A percentile compares a stretch with the other conserved stretches of the same genome.
Evolutionary conservation across 53 echinoderm and acorn worm genomes (phyloP).

Genomic region (Henricia sp.): DNA sequence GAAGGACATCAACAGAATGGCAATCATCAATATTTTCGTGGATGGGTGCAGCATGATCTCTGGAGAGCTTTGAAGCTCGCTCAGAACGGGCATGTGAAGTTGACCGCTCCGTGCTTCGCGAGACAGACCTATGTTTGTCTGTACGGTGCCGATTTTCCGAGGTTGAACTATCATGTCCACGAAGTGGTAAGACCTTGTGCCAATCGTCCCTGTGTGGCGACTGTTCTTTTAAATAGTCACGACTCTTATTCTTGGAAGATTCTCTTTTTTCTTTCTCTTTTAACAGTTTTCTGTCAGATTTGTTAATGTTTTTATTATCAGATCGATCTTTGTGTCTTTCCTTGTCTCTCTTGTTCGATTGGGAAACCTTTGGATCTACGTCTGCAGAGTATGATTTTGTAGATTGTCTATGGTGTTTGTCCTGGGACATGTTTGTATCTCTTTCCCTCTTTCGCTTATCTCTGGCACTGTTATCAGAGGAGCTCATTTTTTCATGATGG

Average conservation of each 20-base stretch:
- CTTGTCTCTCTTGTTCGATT: conserved; percentile 34
- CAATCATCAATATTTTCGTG: neutral
- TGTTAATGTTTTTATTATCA: neutral
- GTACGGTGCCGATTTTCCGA: neutral
- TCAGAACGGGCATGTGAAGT: conserved; percentile 24
- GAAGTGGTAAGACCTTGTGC: neutral
- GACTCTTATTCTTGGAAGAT: conserved; percentile 1
- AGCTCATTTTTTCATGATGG: conserved; percentile 10
- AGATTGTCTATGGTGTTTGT: neutral
- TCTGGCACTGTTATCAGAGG: neutral
- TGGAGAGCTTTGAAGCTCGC: neutral
- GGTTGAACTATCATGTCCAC: neutral
- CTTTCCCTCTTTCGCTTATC: conserved; percentile 1
- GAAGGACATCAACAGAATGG: neutral
- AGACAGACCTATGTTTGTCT: conserved; percentile 7
- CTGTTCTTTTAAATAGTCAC: conserved; percentile 9
- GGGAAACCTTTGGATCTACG: neutral
- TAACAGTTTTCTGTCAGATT: neutral
- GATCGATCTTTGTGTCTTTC: conserved; percentile 3
- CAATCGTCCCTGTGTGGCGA: conserved; percentile 20
- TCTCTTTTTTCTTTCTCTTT: neutral
- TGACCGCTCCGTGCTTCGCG: conserved; percentile 28
- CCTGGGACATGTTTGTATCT: neutral
- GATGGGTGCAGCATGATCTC: neutral
- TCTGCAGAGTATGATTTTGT: neutral